Evolutionary conservation across 2,113 vertebrate genomes (phyloP).

Genomic region (Oryzias javanicus): DNA sequence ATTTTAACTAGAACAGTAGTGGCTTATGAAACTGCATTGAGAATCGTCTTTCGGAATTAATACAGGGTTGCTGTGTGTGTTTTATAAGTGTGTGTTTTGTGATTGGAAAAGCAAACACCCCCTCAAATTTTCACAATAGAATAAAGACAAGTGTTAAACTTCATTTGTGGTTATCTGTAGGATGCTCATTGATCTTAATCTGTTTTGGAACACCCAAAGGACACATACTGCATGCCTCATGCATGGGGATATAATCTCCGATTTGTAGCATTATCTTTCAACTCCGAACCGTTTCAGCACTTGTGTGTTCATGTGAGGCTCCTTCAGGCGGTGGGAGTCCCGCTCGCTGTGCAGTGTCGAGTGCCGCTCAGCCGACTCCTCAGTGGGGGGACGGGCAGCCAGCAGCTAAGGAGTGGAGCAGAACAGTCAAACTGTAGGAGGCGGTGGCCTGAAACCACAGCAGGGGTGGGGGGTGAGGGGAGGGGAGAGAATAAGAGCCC

Average conservation of each 20-base stretch:
- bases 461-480: conserved; percentile 31
- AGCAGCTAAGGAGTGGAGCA: conserved; percentile 42
- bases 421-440: conserved; percentile 55
- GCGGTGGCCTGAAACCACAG: conserved; percentile 68
- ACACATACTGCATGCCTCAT: conserved; percentile 27
- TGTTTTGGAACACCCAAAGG: conserved; percentile 1
- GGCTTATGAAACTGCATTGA: no score
- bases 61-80: not conserved
- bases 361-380: conserved; percentile 62
- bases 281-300: conserved; percentile 25
- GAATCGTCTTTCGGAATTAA: not conserved
- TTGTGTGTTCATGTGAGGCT: conserved; percentile 36
- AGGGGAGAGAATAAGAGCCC: conserved; percentile 41
- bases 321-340: conserved; percentile 40
- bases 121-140: not conserved
- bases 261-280: conserved; percentile 31
- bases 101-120: conserved; percentile 10
- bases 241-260: conserved; percentile 16
- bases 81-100: not conserved
- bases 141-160: conserved; percentile 17
- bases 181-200: no score
- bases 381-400: conserved; percentile 52
- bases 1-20: no score
- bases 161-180: no score
- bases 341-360: conserved; percentile 61